A percentile compares a stretch with the other conserved stretches of the same genome.
phyloP scores from a whole-genome alignment of 2,113 vertebrate genomes.

The Aix galericulata region DNA sequence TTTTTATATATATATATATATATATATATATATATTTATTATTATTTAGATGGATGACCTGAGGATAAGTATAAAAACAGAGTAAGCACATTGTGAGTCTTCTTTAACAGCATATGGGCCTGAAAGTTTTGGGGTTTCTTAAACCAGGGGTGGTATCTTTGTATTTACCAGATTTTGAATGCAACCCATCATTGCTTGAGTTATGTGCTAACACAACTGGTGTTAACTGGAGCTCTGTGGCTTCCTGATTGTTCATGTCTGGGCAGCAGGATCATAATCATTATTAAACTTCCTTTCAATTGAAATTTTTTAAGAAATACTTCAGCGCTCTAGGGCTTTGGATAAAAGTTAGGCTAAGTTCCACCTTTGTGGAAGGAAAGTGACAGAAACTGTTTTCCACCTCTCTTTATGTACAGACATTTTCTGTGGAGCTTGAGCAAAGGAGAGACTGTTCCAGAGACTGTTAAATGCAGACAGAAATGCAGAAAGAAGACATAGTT shows the following conservation, averaged over 20 bases:
- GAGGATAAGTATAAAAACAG: neutral
- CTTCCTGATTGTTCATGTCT: neutral
- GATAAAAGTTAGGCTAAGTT: neutral
- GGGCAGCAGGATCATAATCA: neutral
- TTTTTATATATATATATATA: no score
- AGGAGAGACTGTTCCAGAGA: neutral
- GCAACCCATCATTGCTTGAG: neutral
- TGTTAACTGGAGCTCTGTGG: neutral
- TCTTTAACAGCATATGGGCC: neutral
- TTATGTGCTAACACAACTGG: neutral
- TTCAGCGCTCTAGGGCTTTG: neutral
- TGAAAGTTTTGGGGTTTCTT: neutral
- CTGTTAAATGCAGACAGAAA: neutral
- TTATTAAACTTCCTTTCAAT: neutral
- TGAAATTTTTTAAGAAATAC: neutral
- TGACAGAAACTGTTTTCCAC: neutral
- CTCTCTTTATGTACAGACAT: accelerated
- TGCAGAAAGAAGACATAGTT: neutral
- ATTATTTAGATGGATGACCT: neutral
- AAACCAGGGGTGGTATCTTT: accelerated
- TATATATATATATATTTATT: neutral
- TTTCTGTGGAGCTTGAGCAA: neutral
- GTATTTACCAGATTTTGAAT: neutral
- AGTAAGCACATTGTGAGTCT: neutral
- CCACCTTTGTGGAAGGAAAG: neutral